Evolutionary conservation across 2,797 vertebrate species (phyloP).

Genomic region (Lophotriccus pileatus): DNA sequence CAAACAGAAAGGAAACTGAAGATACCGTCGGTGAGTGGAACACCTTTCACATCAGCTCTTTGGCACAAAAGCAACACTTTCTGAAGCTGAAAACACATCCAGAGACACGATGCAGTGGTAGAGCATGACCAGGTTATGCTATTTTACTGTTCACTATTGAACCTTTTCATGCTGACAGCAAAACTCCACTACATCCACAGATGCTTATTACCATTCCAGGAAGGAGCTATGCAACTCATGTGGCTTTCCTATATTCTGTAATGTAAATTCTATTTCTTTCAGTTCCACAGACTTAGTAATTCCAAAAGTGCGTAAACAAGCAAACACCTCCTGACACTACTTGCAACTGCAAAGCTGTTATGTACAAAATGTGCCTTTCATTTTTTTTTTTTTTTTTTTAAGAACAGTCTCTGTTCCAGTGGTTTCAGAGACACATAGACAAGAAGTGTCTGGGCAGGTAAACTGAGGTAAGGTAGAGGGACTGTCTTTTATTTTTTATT

Average conservation of each 20-base stretch:
- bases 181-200: background rate
- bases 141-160: background rate
- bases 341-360: background rate
- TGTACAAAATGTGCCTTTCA: rapidly evolving
- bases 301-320: background rate
- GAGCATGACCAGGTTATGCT: background rate
- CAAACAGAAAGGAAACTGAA: background rate
- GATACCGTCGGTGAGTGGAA: rapidly evolving
- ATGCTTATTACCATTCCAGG: background rate
- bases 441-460: background rate
- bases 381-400: background rate
- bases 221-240: background rate
- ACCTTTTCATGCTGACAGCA: background rate
- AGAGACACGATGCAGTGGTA: background rate
- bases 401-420: background rate
- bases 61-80: background rate
- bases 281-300: background rate
- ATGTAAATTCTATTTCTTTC: background rate
- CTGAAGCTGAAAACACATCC: background rate
- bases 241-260: background rate
- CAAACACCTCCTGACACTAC: background rate
- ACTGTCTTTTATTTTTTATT: background rate
- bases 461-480: background rate
- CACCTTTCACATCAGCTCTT: background rate
- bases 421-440: background rate